Percentiles rank a stretch among this genome's conserved stretches.
Evolutionary conservation across 2,113 vertebrate species (phyloP).

Genomic region (Platycercus adscitus): DNA sequence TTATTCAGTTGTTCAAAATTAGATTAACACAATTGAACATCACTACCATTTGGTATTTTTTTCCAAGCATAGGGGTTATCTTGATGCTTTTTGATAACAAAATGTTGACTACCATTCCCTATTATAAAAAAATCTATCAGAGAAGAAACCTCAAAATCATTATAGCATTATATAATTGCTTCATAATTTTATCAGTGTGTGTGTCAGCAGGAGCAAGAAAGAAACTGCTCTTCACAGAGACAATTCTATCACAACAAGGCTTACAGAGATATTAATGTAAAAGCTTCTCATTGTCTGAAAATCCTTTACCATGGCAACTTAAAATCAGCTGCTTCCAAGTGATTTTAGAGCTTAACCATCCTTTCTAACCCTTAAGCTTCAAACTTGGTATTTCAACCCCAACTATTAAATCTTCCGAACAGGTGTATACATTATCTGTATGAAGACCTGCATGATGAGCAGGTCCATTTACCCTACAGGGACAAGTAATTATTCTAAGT

Average conservation of each 20-base stretch:
- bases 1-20: not conserved
- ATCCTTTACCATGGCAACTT: constrained; percentile 81
- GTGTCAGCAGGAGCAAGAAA: constrained; percentile 62
- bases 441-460: constrained; percentile 62
- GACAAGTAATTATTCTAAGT: constrained; percentile 22
- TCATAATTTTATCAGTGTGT: constrained; percentile 70
- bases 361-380: constrained; percentile 39
- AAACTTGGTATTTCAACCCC: constrained; percentile 51
- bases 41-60: not conserved
- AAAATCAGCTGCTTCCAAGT: constrained; percentile 71
- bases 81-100: constrained; percentile 43
- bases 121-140: constrained; percentile 58
- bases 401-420: constrained; percentile 51
- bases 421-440: constrained; percentile 51
- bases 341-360: constrained; percentile 73
- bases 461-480: constrained; percentile 53
- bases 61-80: not conserved
- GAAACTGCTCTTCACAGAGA: constrained; percentile 62
- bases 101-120: constrained; percentile 1
- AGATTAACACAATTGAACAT: not conserved
- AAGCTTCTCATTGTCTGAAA: constrained; percentile 74
- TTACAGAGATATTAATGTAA: constrained; percentile 72
- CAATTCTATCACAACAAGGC: constrained; percentile 73
- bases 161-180: constrained; percentile 72
- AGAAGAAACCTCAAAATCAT: constrained; percentile 65